phyloP scores from a whole-genome alignment of 2,888 invertebrate genomes.

The Allophyes oxyacanthae region DNA sequence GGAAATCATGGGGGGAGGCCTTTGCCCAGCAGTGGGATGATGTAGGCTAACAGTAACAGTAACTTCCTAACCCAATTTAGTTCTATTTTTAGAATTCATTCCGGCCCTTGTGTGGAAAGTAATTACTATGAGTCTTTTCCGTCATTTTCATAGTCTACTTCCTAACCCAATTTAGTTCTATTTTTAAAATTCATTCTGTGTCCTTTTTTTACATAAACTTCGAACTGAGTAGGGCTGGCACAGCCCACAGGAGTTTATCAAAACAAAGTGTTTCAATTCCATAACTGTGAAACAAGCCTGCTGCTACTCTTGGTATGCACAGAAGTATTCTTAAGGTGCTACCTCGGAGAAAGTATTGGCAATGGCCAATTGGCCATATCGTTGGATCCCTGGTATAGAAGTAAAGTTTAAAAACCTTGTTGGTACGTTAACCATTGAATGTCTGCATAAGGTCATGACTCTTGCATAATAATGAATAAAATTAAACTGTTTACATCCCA shows the following conservation, averaged over 20 bases:
- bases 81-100: too few relatives aligned
- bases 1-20: too few relatives aligned
- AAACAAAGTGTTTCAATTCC: conserved; percentile 64
- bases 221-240: conserved; percentile 63
- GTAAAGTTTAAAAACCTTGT: neutral
- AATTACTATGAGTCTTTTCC: too few relatives aligned
- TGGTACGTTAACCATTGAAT: too few relatives aligned
- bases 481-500: neutral
- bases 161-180: too few relatives aligned
- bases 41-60: too few relatives aligned
- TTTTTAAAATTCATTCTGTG: too few relatives aligned
- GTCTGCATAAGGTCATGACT: neutral
- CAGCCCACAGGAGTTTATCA: conserved; percentile 71
- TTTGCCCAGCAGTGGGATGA: too few relatives aligned
- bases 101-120: too few relatives aligned
- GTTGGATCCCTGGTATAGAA: conserved; percentile 78
- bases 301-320: conserved; percentile 71
- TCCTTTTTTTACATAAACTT: conserved; percentile 72
- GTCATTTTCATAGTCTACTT: too few relatives aligned
- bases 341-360: conserved; percentile 79
- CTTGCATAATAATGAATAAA: conserved; percentile 7
- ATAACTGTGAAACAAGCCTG: conserved; percentile 78
- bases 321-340: conserved; percentile 80
- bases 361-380: conserved; percentile 79
- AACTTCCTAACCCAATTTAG: too few relatives aligned